These are phyloP conservation scores for Copsychus sechellarum DNA, from an alignment of 2,113 vertebrate genomes.

Conservation along the genomic window DNA sequence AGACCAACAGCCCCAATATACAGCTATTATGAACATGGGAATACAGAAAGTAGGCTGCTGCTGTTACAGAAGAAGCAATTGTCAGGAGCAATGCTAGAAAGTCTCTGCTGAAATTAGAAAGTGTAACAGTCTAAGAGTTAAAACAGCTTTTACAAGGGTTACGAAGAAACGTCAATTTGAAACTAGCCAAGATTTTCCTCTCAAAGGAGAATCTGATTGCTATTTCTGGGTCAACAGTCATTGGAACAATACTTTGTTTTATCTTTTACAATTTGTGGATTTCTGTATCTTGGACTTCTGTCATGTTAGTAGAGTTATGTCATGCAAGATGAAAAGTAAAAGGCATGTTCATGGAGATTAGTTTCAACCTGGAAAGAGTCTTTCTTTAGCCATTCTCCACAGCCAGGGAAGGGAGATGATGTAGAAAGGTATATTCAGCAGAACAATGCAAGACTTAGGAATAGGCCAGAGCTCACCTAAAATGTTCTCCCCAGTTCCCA, in stretches of 20 bases:
- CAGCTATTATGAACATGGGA: not conserved
- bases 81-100: not conserved
- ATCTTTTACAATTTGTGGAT: not conserved
- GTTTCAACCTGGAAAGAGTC: not conserved
- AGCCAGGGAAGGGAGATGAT: not conserved
- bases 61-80: not conserved
- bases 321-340: not conserved
- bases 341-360: not conserved
- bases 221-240: conserved; percentile 17
- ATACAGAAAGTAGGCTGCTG: conserved; percentile 38
- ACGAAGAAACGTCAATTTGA: not conserved
- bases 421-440: not conserved
- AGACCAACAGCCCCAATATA: not conserved
- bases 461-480: not conserved
- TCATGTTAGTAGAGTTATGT: not conserved
- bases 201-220: not conserved
- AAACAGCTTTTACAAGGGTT: conserved; percentile 15
- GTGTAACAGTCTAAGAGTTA: not conserved
- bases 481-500: not conserved
- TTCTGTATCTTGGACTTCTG: not conserved
- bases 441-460: not conserved
- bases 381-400: not conserved
- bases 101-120: not conserved
- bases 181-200: not conserved
- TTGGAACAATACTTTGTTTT: not conserved